Base-by-base conservation (phyloP, 2,888 invertebrate species). In the Apantesis nais region DNA sequence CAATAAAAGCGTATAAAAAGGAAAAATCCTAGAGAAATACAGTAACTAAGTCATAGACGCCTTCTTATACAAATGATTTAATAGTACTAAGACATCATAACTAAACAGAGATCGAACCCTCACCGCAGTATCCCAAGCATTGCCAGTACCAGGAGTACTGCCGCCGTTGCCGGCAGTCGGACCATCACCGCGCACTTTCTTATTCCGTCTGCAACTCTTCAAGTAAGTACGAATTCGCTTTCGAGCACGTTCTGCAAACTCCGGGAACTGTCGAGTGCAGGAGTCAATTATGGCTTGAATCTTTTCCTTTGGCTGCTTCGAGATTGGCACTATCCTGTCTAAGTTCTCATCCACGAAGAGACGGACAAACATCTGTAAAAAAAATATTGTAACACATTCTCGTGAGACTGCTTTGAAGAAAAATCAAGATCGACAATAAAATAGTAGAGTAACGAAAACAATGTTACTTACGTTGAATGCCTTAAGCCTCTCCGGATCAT, bases 271-370 rank as follows among this genome's bases (percentile, higher is more conserved):
- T 83, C 99, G 96, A 76, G 99, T 98, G 94, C 99, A 99, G 31
- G 99, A 99, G 91, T 99, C 99, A 78, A 99, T 98, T 89, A 99
- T 99, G 31, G 99, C 99, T 89, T 99, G 99, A 81, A 99, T 98
- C 95, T 99, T 99, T 91, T 99, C 99, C 90, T 99, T 99, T 14
- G 99, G 99, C 93, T 99, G 99, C 89, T 99, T 99, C 68, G 99
- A 99, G 87, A 99, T 99, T 72, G 99, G 99, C 72, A 99, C 98
- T 96, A 98, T 98, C 88, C 99, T 96, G 91, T 99, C 99, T 83
- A 99, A 95, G 90, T 99, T 99, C 94, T 99, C 99, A 90, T 99
- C 99, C 75, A 99, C 99, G 93, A 99, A 99, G 74, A 99, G 96
- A 61, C 99, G 97, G 75, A 99, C 99, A 93, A 99, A 99, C 99